phyloP scores from a whole-genome alignment of 2,797 vertebrate species.

The Pipistrellus pygmaeus region DNA sequence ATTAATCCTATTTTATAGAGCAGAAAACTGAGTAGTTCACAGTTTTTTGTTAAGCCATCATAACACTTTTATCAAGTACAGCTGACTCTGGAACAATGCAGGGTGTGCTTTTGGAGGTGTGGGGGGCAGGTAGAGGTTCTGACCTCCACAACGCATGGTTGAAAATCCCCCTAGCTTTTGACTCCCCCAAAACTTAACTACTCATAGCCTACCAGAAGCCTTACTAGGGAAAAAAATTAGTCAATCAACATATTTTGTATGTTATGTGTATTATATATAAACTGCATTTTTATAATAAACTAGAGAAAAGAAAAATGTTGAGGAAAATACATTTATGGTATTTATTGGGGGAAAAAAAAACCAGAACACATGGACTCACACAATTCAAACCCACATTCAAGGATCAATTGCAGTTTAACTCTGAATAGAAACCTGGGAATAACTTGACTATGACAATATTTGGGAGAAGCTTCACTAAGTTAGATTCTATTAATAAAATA shows the following conservation, averaged over 20 bases:
- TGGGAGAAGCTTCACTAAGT: not conserved
- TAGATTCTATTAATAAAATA: not conserved
- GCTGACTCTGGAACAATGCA: not conserved
- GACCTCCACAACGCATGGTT: not conserved
- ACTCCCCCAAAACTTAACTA: not conserved
- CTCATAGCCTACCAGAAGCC: not conserved
- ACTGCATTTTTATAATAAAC: not conserved
- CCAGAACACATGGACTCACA: not conserved
- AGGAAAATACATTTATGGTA: not conserved
- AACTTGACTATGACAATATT: not conserved
- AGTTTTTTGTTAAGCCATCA: not conserved
- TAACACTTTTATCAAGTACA: conserved; percentile 22
- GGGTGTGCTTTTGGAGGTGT: not conserved
- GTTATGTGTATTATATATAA: not conserved
- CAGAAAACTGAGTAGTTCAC: conserved; percentile 47
- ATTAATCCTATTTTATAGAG: conserved; percentile 53
- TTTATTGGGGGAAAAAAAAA: not conserved
- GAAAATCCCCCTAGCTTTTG: not conserved
- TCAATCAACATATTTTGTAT: not conserved
- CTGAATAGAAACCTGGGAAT: conserved; percentile 43
- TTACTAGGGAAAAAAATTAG: not conserved
- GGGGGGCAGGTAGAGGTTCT: not conserved
- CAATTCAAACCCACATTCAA: not conserved
- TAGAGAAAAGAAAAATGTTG: not conserved
- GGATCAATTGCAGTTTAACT: conserved; percentile 24